These are phyloP conservation scores for Encarsia formosa DNA, from an alignment of 2,888 invertebrate species.

Conservation along the genomic window DNA sequence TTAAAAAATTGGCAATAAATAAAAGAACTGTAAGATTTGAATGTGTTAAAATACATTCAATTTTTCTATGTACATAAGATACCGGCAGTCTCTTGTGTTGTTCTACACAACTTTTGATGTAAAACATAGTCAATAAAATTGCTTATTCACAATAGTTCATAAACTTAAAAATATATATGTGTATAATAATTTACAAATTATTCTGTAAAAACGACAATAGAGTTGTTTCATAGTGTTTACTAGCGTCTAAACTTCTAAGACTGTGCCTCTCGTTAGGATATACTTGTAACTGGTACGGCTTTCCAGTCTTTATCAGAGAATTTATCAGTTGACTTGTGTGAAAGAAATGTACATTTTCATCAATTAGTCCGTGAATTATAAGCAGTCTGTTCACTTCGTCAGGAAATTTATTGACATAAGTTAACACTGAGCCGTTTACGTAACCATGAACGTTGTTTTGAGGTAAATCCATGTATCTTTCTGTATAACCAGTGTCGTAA, in stretches of 20 bases:
- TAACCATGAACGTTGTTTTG: slow-evolving; percentile 76
- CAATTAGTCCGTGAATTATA: slow-evolving; percentile 94
- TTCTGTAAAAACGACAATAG: slow-evolving; percentile 88
- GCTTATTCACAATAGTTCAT: background rate
- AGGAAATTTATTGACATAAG: slow-evolving; percentile 81
- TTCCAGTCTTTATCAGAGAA: slow-evolving; percentile 86
- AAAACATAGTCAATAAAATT: too few species aligned
- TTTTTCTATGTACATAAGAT: slow-evolving; percentile 38
- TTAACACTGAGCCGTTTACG: slow-evolving; percentile 77
- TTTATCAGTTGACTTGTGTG: slow-evolving; percentile 91
- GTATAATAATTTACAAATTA: slow-evolving; percentile 56
- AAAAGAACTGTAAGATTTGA: slow-evolving; percentile 17
- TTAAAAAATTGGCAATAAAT: slow-evolving; percentile 7
- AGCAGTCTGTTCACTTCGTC: slow-evolving; percentile 88
- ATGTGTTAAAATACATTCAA: slow-evolving; percentile 19
- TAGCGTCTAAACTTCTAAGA: slow-evolving; percentile 85
- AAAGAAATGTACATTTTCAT: slow-evolving; percentile 98
- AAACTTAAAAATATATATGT: background rate
- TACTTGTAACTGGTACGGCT: slow-evolving; percentile 91
- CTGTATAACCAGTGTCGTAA: slow-evolving; percentile 98
- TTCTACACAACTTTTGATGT: slow-evolving; percentile 18
- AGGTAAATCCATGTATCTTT: slow-evolving; percentile 92
- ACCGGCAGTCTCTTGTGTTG: slow-evolving; percentile 38
- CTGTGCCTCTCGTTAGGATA: slow-evolving; percentile 98
- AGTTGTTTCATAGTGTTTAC: slow-evolving; percentile 95